Percentiles rank a stretch among this genome's conserved stretches.
phyloP scores from a whole-genome alignment of 1,140 invertebrate species.

The Lepidurus apus region DNA sequence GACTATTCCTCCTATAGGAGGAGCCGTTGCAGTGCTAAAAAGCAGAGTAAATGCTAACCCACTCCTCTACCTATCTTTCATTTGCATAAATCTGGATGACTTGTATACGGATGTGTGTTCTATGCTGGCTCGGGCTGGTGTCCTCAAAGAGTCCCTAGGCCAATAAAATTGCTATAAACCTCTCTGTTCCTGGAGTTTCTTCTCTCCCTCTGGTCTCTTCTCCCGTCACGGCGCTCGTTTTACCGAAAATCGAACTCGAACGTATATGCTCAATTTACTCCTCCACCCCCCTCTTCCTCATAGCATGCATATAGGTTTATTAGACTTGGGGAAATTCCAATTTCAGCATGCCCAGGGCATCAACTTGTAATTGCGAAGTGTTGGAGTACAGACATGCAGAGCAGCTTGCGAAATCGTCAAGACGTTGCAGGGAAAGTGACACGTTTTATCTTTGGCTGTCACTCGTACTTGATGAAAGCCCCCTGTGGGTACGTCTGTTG shows the following conservation, averaged over 20 bases:
- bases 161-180: not conserved
- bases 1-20: no score
- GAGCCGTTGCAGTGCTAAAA: no score
- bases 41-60: no score
- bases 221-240: no score
- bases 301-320: no score
- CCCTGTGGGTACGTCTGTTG: not conserved
- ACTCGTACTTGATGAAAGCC: conserved; percentile 14
- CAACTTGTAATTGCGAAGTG: not conserved
- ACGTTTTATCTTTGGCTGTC: not conserved
- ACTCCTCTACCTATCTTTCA: not conserved
- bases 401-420: not conserved
- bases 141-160: not conserved
- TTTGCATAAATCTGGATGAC: not conserved
- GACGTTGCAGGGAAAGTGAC: not conserved
- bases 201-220: no score
- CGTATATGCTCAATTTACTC: no score
- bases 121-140: not conserved
- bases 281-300: no score
- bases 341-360: not conserved
- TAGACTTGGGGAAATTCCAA: no score
- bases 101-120: not conserved
- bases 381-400: not conserved
- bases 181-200: not conserved
- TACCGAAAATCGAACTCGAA: no score